Percentiles rank a stretch among this genome's conserved stretches.
These are phyloP conservation scores for Acronicta alni DNA, from an alignment of 2,888 invertebrate genomes.

Conservation along the genomic window DNA sequence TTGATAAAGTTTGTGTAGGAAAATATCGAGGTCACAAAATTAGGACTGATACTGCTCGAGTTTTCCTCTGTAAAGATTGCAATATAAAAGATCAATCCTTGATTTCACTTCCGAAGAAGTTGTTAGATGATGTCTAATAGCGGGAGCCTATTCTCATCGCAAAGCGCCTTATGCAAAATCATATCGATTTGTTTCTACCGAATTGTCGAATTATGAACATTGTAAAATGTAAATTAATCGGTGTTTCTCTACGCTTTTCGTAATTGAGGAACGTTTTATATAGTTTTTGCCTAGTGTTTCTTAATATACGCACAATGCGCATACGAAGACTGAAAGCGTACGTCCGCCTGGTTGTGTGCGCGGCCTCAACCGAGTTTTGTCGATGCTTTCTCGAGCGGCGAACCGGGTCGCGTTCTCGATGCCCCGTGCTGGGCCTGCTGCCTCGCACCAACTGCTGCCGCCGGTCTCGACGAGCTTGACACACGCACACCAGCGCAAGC, in stretches of 20 bases:
- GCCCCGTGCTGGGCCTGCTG: slow-evolving; percentile 73
- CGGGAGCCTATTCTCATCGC: neutral
- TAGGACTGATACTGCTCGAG: slow-evolving; percentile 15
- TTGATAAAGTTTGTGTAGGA: slow-evolving; percentile 25
- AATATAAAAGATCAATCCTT: too few relatives aligned
- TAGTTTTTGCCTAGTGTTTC: slow-evolving; percentile 67
- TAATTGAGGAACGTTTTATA: slow-evolving; percentile 62
- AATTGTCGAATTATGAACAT: slow-evolving; percentile 5
- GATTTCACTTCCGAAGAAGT: too few relatives aligned
- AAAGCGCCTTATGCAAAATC: neutral
- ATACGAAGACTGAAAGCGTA: slow-evolving; percentile 82
- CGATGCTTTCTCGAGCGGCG: slow-evolving; percentile 88
- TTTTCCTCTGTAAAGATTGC: slow-evolving; percentile 8
- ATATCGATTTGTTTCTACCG: neutral
- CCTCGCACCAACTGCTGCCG: slow-evolving; percentile 60
- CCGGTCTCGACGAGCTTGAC: slow-evolving; percentile 62
- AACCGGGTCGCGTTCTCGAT: slow-evolving; percentile 89
- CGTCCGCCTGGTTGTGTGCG: slow-evolving; percentile 80
- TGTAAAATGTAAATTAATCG: slow-evolving; percentile 7
- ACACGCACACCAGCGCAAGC: slow-evolving; percentile 64
- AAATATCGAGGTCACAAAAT: slow-evolving; percentile 43
- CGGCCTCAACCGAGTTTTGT: slow-evolving; percentile 89
- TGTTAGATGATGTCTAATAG: too few relatives aligned
- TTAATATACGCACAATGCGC: slow-evolving; percentile 70
- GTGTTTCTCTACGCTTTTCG: slow-evolving; percentile 52